Percentiles rank a stretch among this genome's conserved stretches.
phyloP scores from a whole-genome alignment of 2,888 invertebrate species.

The Calliopum simillimum region DNA sequence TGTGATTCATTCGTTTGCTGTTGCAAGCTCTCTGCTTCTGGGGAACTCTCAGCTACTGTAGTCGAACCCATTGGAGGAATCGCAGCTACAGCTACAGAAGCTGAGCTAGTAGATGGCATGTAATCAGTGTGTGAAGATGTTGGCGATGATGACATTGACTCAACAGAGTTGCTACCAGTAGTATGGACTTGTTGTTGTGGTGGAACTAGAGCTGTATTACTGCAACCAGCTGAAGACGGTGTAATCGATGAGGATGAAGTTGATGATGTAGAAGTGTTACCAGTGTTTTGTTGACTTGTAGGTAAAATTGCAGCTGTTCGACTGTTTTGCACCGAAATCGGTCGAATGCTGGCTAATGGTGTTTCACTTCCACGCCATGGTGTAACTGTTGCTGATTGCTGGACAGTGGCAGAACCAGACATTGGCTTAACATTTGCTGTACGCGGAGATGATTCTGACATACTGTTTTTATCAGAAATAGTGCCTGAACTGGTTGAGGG shows the following conservation, averaged over 20 bases:
- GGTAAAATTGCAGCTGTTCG: slow-evolving; percentile 83
- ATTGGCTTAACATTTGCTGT: slow-evolving; percentile 96
- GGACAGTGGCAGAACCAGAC: slow-evolving; percentile 74
- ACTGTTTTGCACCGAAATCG: slow-evolving; percentile 81
- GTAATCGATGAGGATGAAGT: slow-evolving; percentile 58
- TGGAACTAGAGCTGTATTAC: slow-evolving; percentile 70
- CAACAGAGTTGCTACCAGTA: slow-evolving; percentile 66
- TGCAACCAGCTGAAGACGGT: slow-evolving; percentile 50
- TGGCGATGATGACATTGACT: slow-evolving; percentile 75
- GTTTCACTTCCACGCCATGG: slow-evolving; percentile 83
- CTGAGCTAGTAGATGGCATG: slow-evolving; percentile 86
- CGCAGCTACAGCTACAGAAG: slow-evolving; percentile 73
- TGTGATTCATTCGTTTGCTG: slow-evolving; percentile 64
- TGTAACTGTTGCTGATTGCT: slow-evolving; percentile 70
- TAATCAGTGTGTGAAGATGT: slow-evolving; percentile 84
- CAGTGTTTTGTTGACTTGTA: slow-evolving; percentile 68
- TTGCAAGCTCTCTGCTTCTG: slow-evolving; percentile 66
- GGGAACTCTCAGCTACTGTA: slow-evolving; percentile 68
- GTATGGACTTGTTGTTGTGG: slow-evolving; percentile 74
- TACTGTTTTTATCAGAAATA: slow-evolving; percentile 70
- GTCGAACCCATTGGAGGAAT: slow-evolving; percentile 72
- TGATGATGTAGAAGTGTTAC: slow-evolving; percentile 59
- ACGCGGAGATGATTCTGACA: slow-evolving; percentile 72
- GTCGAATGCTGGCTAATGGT: slow-evolving; percentile 91
- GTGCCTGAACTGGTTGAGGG: slow-evolving; percentile 76